These are phyloP conservation scores for Pseudochirops cupreus DNA, from an alignment of 2,797 vertebrate genomes.

Conservation along the genomic window DNA sequence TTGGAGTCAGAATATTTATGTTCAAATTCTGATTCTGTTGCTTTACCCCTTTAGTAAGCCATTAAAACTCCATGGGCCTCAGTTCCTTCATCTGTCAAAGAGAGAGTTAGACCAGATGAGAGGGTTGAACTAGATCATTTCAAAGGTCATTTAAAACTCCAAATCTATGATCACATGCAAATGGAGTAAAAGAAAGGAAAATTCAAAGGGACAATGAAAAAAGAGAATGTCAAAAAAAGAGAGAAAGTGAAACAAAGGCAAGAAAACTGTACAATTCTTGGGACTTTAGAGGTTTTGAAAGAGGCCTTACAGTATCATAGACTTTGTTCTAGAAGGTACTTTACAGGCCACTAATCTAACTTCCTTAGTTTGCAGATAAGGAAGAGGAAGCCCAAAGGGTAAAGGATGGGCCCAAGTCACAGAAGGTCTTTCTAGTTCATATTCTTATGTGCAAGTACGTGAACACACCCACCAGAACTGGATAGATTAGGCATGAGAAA, in stretches of 20 bases:
- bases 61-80: not conserved
- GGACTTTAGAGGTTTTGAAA: not conserved
- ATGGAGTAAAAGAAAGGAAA: not conserved
- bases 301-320: not conserved
- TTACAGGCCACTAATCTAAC: not conserved
- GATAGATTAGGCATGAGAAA: not conserved
- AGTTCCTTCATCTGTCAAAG: not conserved
- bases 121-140: not conserved
- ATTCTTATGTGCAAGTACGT: not conserved
- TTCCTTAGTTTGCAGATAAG: not conserved
- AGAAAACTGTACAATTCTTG: not conserved
- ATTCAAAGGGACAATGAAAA: not conserved
- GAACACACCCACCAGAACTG: not conserved
- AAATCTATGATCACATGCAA: not conserved
- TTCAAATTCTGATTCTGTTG: not conserved
- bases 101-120: not conserved
- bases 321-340: not conserved
- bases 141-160: not conserved
- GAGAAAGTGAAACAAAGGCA: constrained; percentile 1
- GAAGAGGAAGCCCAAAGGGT: not conserved
- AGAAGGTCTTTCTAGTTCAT: not conserved
- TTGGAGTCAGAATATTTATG: not conserved
- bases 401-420: not conserved
- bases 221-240: not conserved
- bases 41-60: not conserved